These are phyloP conservation scores for Dicyrtoma fusca DNA, from an alignment of 2,888 invertebrate species.

Conservation along the genomic window DNA sequence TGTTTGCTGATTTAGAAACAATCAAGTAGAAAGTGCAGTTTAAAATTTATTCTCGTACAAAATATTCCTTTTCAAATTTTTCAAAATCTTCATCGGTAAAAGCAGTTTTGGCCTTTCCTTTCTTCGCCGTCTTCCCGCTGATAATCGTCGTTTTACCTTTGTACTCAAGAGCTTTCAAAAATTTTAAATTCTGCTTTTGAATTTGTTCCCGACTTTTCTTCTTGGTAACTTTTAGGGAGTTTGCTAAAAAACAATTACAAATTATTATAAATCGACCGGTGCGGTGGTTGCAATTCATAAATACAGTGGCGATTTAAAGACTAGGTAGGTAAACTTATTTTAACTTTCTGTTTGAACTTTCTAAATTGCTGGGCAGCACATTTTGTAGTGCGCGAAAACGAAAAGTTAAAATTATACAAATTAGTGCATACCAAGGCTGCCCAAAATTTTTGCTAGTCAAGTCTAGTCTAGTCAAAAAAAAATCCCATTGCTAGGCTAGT, in stretches of 20 bases:
- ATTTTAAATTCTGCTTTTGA: conserved; percentile 47
- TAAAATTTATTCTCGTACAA: conserved; percentile 58
- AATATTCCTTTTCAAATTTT: conserved; percentile 70
- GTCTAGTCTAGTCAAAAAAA: no score
- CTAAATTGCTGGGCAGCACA: no score
- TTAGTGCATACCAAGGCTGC: no score
- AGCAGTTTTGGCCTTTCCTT: conserved; percentile 65
- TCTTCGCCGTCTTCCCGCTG: conserved; percentile 59
- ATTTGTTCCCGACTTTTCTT: conserved; percentile 41
- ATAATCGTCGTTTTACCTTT: conserved; percentile 20
- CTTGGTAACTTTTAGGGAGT: conserved; percentile 27
- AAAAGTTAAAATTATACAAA: no score
- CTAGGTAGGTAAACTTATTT: no score
- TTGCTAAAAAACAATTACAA: not conserved
- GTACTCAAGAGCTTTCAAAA: conserved; percentile 45
- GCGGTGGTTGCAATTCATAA: no score
- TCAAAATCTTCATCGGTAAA: conserved; percentile 73
- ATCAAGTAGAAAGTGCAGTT: no score
- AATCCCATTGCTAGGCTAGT: not conserved
- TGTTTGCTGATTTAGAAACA: no score
- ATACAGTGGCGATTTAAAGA: no score
- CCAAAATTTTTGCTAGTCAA: no score
- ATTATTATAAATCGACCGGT: not conserved
- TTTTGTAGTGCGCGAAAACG: no score
- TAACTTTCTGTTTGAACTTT: no score